A percentile compares a stretch with the other conserved stretches of the same genome.
Conservation (phyloP, 2,113 vertebrate genomes). For the Pseudonaja textilis region DNA sequence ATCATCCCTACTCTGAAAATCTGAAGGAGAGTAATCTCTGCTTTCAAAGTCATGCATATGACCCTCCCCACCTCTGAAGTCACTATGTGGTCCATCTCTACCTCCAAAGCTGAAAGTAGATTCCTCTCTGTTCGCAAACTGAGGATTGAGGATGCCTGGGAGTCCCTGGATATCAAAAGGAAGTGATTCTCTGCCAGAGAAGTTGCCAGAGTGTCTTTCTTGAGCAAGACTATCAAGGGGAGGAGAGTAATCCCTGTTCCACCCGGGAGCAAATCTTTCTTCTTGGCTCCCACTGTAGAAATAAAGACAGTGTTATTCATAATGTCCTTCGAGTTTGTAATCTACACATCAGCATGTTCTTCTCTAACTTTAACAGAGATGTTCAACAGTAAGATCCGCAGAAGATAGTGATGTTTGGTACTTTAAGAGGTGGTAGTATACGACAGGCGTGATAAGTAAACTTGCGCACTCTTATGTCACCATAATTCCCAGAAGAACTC, state of each 20-base stretch:
- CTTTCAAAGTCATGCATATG: conserved; percentile 72
- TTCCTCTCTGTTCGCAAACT: conserved; percentile 81
- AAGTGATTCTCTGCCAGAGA: conserved; percentile 83
- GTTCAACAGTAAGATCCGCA: conserved; percentile 80
- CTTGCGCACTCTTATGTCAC: conserved; percentile 77
- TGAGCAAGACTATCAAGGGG: conserved; percentile 84
- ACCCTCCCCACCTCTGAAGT: conserved; percentile 78
- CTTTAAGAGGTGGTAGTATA: conserved; percentile 77
- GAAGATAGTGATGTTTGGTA: conserved; percentile 77
- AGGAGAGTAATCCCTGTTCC: conserved; percentile 80
- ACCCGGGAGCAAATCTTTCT: conserved; percentile 83
- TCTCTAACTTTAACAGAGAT: conserved; percentile 77
- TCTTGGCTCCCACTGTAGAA: conserved; percentile 83
- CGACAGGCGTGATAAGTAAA: conserved; percentile 72
- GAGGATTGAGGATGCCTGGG: conserved; percentile 74
- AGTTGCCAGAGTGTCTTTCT: conserved; percentile 86
- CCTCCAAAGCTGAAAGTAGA: conserved; percentile 83
- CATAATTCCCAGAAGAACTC: conserved; percentile 75
- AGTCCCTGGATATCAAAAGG: conserved; percentile 81
- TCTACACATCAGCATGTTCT: conserved; percentile 80
- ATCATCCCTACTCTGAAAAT: conserved; percentile 74
- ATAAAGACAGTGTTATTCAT: conserved; percentile 83
- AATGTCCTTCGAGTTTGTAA: conserved; percentile 78
- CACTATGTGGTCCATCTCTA: conserved; percentile 79
- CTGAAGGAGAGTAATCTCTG: conserved; percentile 70